These are phyloP conservation scores for Synanthedon vespiformis DNA, from an alignment of 2,888 invertebrate species.

Conservation along the genomic window DNA sequence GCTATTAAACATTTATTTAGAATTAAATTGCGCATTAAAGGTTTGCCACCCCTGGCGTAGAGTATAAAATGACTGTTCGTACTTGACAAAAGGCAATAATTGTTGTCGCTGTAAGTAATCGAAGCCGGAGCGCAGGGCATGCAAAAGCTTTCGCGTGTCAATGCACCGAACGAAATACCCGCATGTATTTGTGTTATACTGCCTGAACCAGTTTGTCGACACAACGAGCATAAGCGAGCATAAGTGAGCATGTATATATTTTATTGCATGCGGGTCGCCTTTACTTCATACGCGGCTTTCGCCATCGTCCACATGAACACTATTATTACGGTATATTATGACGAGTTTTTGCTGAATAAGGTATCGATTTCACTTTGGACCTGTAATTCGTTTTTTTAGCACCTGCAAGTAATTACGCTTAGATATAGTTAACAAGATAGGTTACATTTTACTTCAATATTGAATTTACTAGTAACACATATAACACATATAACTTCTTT, in stretches of 20 bases:
- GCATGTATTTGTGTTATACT: not conserved
- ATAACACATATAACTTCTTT: too few species aligned
- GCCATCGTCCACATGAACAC: not conserved
- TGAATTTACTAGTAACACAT: too few species aligned
- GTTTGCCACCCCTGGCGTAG: not conserved
- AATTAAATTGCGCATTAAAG: not conserved
- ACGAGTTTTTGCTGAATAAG: too few species aligned
- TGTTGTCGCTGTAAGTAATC: conserved; percentile 3
- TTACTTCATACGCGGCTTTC: not conserved
- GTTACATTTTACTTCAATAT: too few species aligned
- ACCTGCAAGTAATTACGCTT: too few species aligned
- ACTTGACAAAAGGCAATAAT: not conserved
- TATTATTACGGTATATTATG: too few species aligned
- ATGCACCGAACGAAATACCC: not conserved
- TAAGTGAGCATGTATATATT: not conserved
- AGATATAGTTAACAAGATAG: too few species aligned
- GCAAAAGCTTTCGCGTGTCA: not conserved
- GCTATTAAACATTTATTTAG: not conserved
- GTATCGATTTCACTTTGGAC: too few species aligned
- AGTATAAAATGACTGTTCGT: not conserved
- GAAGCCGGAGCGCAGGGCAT: conserved; percentile 1
- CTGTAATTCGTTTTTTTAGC: too few species aligned
- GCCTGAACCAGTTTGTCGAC: not conserved
- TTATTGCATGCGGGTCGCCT: not conserved
- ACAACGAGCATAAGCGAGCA: not conserved